A percentile compares a stretch with the other conserved stretches of the same genome.
These are phyloP conservation scores for Lysandra bellargus DNA, from an alignment of 2,888 invertebrate species.

Conservation along the genomic window DNA sequence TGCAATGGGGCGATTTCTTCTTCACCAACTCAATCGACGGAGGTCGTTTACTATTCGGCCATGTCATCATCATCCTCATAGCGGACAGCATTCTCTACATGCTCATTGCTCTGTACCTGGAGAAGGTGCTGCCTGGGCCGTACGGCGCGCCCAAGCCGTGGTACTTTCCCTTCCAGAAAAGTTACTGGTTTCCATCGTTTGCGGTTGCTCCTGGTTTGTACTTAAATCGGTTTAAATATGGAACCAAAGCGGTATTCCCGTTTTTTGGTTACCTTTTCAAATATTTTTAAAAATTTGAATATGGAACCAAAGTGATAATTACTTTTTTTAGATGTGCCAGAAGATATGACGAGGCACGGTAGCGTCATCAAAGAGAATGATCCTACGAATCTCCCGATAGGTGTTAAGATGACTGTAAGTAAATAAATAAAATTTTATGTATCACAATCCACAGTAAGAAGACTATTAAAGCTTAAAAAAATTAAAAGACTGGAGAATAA, in stretches of 20 bases:
- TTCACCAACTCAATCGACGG: conserved; percentile 84
- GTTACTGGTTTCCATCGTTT: conserved; percentile 74
- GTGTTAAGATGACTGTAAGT: conserved; percentile 72
- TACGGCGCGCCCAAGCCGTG: conserved; percentile 91
- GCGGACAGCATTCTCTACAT: conserved; percentile 86
- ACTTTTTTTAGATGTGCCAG: conserved; percentile 44
- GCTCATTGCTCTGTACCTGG: conserved; percentile 89
- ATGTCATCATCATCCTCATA: conserved; percentile 86
- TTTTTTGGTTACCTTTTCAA: conserved; percentile 18
- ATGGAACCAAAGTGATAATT: not conserved
- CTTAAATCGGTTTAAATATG: not conserved
- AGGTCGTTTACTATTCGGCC: conserved; percentile 83
- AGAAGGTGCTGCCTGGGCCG: conserved; percentile 92
- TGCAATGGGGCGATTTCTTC: conserved; percentile 84
- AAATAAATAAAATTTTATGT: conserved; percentile 49
- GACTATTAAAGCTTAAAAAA: too few relatives aligned
- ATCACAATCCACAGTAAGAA: too few relatives aligned
- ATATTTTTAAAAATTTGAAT: not conserved
- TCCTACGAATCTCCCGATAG: conserved; percentile 65
- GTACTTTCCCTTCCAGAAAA: conserved; percentile 86
- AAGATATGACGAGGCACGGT: conserved; percentile 40
- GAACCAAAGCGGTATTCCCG: not conserved
- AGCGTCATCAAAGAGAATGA: conserved; percentile 69
- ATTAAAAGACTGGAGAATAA: too few relatives aligned
- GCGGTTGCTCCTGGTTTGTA: conserved; percentile 35